These are phyloP conservation scores for Forbesichthys agassizii DNA, from an alignment of 2,113 vertebrate species.

Conservation along the genomic window DNA sequence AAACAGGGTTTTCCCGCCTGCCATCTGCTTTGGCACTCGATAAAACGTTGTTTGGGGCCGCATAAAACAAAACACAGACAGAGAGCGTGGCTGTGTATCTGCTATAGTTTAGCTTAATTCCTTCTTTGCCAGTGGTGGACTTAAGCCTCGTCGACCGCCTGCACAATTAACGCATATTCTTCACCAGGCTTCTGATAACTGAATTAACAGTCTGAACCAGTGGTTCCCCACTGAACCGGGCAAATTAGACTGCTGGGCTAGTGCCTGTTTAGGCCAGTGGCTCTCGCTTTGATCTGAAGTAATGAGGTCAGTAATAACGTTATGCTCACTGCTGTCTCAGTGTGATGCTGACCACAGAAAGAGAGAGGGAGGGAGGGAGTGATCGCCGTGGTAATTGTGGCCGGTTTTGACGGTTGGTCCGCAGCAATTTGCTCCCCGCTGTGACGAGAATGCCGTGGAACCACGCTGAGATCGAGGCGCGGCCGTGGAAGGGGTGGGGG, in stretches of 20 bases:
- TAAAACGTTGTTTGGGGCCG: background rate
- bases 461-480: conserved; percentile 37
- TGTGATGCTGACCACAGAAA: conserved; percentile 31
- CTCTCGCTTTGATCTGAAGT: conserved; percentile 59
- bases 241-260: conserved; percentile 41
- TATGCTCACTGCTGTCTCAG: conserved; percentile 49
- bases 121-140: background rate
- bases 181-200: background rate
- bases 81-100: background rate
- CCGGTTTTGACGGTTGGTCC: conserved; percentile 37
- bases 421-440: conserved; percentile 40
- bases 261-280: conserved; percentile 8
- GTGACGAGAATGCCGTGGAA: conserved; percentile 35
- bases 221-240: conserved; percentile 15
- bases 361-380: conserved; percentile 9
- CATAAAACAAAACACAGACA: background rate
- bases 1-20: conserved; percentile 21
- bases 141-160: background rate
- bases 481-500: background rate
- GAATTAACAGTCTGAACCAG: conserved; percentile 23
- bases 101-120: background rate
- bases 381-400: conserved; percentile 21
- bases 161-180: conserved; percentile 21
- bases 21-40: conserved; percentile 14
- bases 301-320: conserved; percentile 66